Evolutionary conservation across 2,888 invertebrate genomes (phyloP).

Genomic region (Drosophila neutralis): DNA sequence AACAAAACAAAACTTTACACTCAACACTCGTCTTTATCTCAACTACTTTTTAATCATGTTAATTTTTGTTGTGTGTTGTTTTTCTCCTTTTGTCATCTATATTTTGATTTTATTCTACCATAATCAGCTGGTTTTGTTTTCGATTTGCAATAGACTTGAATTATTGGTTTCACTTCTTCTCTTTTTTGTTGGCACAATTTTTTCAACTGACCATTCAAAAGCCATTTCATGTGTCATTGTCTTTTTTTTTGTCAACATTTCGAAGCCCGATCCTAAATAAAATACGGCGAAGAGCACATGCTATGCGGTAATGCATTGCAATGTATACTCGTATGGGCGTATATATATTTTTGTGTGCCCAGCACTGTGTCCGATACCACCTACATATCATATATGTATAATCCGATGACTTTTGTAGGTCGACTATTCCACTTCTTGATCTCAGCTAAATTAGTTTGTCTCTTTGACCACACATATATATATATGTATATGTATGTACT

Average conservation of each 20-base stretch:
- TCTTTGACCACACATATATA: constrained; percentile 13
- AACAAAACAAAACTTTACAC: constrained; percentile 51
- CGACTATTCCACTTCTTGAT: constrained; percentile 3
- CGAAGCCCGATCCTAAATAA: constrained; percentile 82
- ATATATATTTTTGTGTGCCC: constrained; percentile 29
- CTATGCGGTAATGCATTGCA: constrained; percentile 48
- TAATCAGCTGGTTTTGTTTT: constrained; percentile 55
- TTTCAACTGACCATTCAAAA: constrained; percentile 81
- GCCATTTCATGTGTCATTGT: constrained; percentile 84
- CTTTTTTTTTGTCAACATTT: constrained; percentile 76
- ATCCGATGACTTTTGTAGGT: neutral
- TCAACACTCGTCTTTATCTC: constrained; percentile 42
- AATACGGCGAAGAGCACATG: constrained; percentile 74
- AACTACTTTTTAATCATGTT: constrained; percentile 44
- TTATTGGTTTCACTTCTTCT: constrained; percentile 10
- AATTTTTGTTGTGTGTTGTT: constrained; percentile 25
- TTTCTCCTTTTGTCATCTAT: constrained; percentile 25
- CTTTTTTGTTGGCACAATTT: constrained; percentile 64
- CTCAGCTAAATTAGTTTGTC: constrained; percentile 49
- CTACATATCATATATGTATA: neutral
- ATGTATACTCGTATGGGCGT: constrained; percentile 47
- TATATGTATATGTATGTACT: constrained; percentile 33
- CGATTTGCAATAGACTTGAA: constrained; percentile 44
- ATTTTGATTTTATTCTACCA: constrained; percentile 37
- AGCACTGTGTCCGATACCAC: neutral